Evolutionary conservation across 1,140 invertebrate species (phyloP), one percentile per base, ranked within the genome.

Genomic region (Manduca sexta): DNA sequence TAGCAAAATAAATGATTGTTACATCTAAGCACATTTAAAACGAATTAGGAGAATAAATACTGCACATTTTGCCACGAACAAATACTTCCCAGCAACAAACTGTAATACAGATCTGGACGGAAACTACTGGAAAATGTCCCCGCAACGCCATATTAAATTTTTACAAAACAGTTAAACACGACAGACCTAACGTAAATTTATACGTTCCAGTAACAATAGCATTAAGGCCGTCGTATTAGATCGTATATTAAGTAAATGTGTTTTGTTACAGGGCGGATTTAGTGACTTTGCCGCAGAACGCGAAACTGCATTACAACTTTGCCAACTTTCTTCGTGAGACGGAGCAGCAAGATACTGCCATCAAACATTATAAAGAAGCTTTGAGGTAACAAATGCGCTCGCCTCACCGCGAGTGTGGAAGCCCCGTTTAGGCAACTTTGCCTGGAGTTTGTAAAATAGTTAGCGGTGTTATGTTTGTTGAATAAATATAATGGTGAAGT

Each of bases 301-400:
- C 94, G 43, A 97, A 97, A 88, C 92, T 95, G 89, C 94, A 96
- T 87, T 97, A 96, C 88, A 97, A 97, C 87, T 95, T 93, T 70
- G 95, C 91, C 15, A 97, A 97, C 89, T 92, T 93, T 67, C 90
- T 94, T 33, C 90, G 93, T 60, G 95, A 96, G 75, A 89, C 89
- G 5, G 89, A 90, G 33, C 86, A 91, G 62, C 88, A 89, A 44
- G 90, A 93, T 50, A 76, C 88, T 52, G 95, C 95, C 29, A 90
- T 92, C 52, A 82, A 90, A 60, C 94, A 96, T 86, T 97, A 96
- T 84, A 90, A 90, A 74, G 88, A 91, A 78, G 93, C 95, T 33
- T 86, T 96, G 42, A 92, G 92, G 95, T 96, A 86, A 91, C 88
- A 43, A 43, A 43, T 31, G 12, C 8, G 1, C 15, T 43, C 30